These are phyloP conservation scores for Boloria euphrosyne DNA, from an alignment of 2,888 invertebrate species.

Conservation along the genomic window DNA sequence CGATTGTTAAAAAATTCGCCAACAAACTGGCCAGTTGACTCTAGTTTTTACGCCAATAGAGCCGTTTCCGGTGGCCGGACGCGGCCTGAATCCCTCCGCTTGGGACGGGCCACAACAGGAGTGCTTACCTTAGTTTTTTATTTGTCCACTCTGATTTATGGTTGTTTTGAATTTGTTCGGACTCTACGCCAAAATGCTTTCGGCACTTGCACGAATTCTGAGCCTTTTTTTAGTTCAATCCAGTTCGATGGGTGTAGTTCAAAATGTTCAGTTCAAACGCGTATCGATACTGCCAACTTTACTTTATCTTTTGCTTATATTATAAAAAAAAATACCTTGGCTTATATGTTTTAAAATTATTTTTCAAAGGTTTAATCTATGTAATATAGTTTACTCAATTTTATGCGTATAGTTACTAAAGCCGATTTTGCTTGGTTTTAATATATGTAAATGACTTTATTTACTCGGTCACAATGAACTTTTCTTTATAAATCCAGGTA, in stretches of 20 bases:
- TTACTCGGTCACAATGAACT: no score
- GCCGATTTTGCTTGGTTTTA: no score
- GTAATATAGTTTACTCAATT: no score
- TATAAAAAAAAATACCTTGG: slow-evolving; percentile 4
- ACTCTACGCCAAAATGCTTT: slow-evolving; percentile 69
- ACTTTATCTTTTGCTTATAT: slow-evolving; percentile 30
- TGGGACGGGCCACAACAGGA: slow-evolving; percentile 73
- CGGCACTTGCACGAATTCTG: slow-evolving; percentile 65
- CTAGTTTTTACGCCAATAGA: slow-evolving; percentile 76
- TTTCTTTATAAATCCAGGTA: no score
- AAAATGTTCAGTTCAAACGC: slow-evolving; percentile 43
- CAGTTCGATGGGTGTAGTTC: slow-evolving; percentile 47
- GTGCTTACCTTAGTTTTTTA: slow-evolving; percentile 82
- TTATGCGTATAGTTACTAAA: no score
- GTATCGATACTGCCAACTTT: slow-evolving; percentile 37
- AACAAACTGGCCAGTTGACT: slow-evolving; percentile 72
- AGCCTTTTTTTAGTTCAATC: slow-evolving; percentile 50
- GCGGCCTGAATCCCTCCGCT: slow-evolving; percentile 59
- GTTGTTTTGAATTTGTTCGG: slow-evolving; percentile 77
- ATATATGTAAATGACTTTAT: no score
- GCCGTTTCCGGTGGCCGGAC: slow-evolving; percentile 71
- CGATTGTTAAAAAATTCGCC: slow-evolving; percentile 65
- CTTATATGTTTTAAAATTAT: background rate
- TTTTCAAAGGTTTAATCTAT: background rate
- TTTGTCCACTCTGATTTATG: slow-evolving; percentile 78